Conservation (phyloP, 2,113 vertebrate genomes). For the Mungos mungo region DNA sequence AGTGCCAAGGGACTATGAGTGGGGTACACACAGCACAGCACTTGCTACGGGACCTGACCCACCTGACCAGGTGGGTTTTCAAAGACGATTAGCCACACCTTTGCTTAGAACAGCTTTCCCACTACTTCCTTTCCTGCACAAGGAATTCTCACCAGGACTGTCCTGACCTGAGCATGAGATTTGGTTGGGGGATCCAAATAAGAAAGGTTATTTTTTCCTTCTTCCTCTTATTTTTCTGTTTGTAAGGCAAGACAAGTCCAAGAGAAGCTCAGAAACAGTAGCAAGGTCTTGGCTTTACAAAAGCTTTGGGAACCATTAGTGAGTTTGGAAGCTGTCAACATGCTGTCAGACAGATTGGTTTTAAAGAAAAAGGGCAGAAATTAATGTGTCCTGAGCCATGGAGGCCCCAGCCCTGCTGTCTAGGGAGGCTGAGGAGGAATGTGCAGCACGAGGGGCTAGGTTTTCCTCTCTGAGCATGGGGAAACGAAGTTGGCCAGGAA, state of each 20-base stretch:
- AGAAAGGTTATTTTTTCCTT: neutral
- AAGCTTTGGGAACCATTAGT: constrained; percentile 16
- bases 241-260: neutral
- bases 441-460: neutral
- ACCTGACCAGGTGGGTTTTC: neutral
- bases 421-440: neutral
- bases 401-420: neutral
- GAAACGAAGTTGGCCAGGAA: neutral
- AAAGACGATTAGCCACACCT: neutral
- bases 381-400: neutral
- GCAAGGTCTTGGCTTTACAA: constrained; percentile 20
- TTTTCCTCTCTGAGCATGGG: neutral
- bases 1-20: neutral
- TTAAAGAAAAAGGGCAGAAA: neutral
- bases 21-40: neutral
- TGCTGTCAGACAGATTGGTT: neutral
- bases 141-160: neutral
- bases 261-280: neutral
- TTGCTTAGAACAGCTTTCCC: neutral
- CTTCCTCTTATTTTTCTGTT: neutral
- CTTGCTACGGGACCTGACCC: neutral
- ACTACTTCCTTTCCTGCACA: neutral
- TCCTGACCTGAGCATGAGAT: neutral
- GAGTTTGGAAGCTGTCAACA: neutral
- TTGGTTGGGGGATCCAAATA: neutral